Evolutionary conservation across 2,888 invertebrate genomes (phyloP), one percentile per base, ranked within the genome.

Genomic region (Didymodactylos carnosus): DNA sequence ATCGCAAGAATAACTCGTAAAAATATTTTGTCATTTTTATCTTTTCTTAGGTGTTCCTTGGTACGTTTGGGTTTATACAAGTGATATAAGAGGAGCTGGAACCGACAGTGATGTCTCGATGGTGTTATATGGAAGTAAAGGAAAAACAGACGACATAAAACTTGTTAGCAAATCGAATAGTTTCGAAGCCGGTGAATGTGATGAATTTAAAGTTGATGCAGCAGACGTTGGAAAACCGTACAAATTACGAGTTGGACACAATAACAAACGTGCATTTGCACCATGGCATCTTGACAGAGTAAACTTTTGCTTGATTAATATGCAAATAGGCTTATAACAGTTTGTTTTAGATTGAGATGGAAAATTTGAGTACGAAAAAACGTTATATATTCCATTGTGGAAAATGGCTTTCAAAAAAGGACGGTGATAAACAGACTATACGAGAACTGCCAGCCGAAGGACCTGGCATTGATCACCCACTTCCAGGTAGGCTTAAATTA

Each of bases 261-360:
- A 84, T 76, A 80, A 82, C 75, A 77, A 76, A 46, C 81, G 82
- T 2, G 39, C 77, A 5, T 79, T 79, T 51, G 77, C 83, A 11
- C 83, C 81, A n/a, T 84, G 83, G 83, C 82, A 83, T 78, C 77
- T 84, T 7, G 79, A 83, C 51, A 80, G 80, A 80, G 62, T 62
- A 62, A 39, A 23, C 10, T 19, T 39, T 16, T 4, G 29, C n/a
- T n/a, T 16, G 43, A 35, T 2, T 53, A 4, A 43, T 39, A 70
- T 13, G 8, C 25, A 19, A 23, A 23, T 25, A 23, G 46, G 70
- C 51, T 46, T 71, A 39, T 8, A 46, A 72, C 39, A 70, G 70
- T 27, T 71, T 46, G 27, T 74, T n/a, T 49, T 76, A 83, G 82
- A 77, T 83, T 77, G 82, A 82, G 75, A 78, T 82, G 79, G 81